Percentiles rank a stretch among this genome's conserved stretches.
Evolutionary conservation across 2,888 invertebrate genomes (phyloP).

Genomic region (Proisotoma minuta): DNA sequence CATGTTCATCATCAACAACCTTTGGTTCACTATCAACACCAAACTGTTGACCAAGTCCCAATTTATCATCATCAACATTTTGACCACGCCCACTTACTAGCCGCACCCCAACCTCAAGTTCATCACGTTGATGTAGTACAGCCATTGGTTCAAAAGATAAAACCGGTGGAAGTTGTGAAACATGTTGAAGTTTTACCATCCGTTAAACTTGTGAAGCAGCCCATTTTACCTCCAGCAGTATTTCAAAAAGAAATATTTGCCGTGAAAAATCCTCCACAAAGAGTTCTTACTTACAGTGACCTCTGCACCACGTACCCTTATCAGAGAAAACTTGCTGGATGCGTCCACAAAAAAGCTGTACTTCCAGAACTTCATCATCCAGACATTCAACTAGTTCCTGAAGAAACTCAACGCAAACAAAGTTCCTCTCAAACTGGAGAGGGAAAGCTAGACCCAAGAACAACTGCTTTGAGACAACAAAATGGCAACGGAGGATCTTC

Average conservation of each 20-base stretch:
- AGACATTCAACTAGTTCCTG: conserved; percentile 14
- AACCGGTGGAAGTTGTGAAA: conserved; percentile 6
- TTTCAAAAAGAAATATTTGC: conserved; percentile 28
- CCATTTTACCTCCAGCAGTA: conserved; percentile 17
- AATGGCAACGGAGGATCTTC: not conserved
- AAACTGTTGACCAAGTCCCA: not conserved
- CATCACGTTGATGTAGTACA: not conserved
- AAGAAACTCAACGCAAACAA: not conserved
- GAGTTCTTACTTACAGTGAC: conserved; percentile 20
- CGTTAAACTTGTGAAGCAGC: conserved; percentile 19
- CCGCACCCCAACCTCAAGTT: not conserved
- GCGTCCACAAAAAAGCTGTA: conserved; percentile 21
- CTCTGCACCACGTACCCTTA: conserved; percentile 28
- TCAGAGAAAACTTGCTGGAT: conserved; percentile 22
- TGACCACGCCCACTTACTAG: not conserved
- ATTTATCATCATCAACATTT: not conserved
- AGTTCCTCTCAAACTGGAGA: not conserved
- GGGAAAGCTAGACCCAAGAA: not conserved
- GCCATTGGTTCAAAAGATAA: conserved; percentile 8
- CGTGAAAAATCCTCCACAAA: conserved; percentile 20
- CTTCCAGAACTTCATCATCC: conserved; percentile 30
- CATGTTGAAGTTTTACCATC: not conserved
- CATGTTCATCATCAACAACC: not conserved
- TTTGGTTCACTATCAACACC: not conserved
- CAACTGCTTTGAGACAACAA: not conserved